phyloP scores from a whole-genome alignment of 2,797 vertebrate genomes.

The Netta rufina region DNA sequence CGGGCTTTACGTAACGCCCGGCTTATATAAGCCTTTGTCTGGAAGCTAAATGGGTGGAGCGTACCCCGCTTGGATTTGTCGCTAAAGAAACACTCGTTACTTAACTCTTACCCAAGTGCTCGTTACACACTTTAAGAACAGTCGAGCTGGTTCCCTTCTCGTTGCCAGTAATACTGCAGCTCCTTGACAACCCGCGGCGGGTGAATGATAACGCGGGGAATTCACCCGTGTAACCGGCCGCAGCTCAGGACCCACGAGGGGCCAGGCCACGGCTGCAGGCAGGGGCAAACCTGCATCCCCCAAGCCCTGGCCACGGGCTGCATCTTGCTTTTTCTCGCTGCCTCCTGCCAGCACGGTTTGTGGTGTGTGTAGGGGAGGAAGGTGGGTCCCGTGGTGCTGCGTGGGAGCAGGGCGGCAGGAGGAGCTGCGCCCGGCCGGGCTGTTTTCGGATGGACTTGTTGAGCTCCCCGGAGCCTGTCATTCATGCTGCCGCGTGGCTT shows the following conservation, averaged over 20 bases:
- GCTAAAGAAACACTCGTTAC: background rate
- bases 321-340: background rate
- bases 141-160: slow-evolving; percentile 14
- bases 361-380: background rate
- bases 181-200: background rate
- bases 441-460: background rate
- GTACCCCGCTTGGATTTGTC: background rate
- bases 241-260: background rate
- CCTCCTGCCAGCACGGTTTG: background rate
- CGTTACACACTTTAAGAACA: background rate
- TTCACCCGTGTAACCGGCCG: background rate
- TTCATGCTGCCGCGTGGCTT: background rate
- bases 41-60: slow-evolving; percentile 36
- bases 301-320: background rate
- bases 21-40: slow-evolving; percentile 68
- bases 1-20: slow-evolving; percentile 52
- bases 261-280: background rate
- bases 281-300: background rate
- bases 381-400: background rate
- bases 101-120: slow-evolving; percentile 35
- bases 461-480: background rate
- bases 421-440: background rate
- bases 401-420: background rate
- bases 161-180: background rate
- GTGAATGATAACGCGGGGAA: background rate